Conservation (phyloP, 2,888 invertebrate genomes). For the Thymelicus acteon region DNA sequence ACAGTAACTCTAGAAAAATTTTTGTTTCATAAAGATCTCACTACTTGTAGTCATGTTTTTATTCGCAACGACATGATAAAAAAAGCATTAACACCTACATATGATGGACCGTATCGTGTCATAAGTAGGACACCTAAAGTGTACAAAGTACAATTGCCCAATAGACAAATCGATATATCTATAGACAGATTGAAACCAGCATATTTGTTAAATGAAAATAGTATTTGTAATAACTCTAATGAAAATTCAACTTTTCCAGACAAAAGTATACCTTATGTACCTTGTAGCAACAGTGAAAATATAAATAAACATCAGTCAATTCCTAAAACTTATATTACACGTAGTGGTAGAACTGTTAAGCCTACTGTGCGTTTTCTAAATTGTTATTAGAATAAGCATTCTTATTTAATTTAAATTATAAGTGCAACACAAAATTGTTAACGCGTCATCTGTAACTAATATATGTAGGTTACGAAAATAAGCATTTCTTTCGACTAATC, state of each 20-base stretch:
- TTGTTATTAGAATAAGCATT: not conserved
- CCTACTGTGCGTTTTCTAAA: constrained; percentile 1
- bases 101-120: constrained; percentile 13
- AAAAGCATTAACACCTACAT: constrained; percentile 15
- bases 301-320: too few relatives aligned
- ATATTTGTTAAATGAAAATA: constrained; percentile 15
- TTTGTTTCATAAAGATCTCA: constrained; percentile 16
- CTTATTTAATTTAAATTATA: not conserved
- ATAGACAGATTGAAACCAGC: constrained; percentile 33
- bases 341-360: not conserved
- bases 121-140: constrained; percentile 10
- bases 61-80: constrained; percentile 12
- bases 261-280: not conserved
- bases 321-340: too few relatives aligned
- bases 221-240: not conserved
- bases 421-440: not conserved
- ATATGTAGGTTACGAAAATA: not conserved
- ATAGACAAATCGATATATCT: constrained; percentile 16
- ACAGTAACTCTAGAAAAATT: not conserved
- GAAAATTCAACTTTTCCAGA: not conserved
- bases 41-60: constrained; percentile 23
- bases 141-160: constrained; percentile 5
- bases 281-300: not conserved
- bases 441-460: not conserved
- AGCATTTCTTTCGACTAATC: not conserved